Percentiles rank a stretch among this genome's conserved stretches.
Conservation (phyloP, 1,140 invertebrate species). For the Drosophila nigromelanica region DNA sequence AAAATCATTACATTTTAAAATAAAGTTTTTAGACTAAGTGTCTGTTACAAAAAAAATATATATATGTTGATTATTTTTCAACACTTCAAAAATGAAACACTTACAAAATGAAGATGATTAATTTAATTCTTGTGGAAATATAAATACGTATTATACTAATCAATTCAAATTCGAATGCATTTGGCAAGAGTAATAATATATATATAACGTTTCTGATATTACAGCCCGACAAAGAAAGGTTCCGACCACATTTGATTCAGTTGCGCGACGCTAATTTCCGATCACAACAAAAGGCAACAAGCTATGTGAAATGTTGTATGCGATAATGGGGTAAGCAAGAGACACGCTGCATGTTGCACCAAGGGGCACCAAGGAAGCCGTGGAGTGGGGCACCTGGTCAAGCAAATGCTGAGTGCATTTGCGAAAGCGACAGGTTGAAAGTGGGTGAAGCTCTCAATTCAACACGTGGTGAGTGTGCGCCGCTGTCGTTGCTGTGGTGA, state of each 20-base stretch:
- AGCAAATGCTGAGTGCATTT: conserved; percentile 17
- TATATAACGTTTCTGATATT: too few species aligned
- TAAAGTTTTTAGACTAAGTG: too few species aligned
- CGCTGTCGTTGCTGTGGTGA: background rate
- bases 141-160: too few species aligned
- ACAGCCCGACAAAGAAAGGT: background rate
- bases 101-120: too few species aligned
- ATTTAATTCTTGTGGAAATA: too few species aligned
- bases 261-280: conserved; percentile 7
- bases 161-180: too few species aligned
- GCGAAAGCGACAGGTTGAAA: conserved; percentile 63
- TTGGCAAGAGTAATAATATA: too few species aligned
- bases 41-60: too few species aligned
- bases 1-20: too few species aligned
- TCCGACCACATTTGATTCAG: conserved; percentile 4
- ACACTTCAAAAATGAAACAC: too few species aligned
- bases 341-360: background rate
- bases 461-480: conserved; percentile 51
- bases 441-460: conserved; percentile 48
- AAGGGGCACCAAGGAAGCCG: background rate
- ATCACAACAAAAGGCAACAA: conserved; percentile 1
- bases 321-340: background rate
- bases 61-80: too few species aligned
- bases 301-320: background rate
- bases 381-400: conserved; percentile 22